Evolutionary conservation across 2,113 vertebrate genomes (phyloP).

Genomic region (Platysteira castanea): DNA sequence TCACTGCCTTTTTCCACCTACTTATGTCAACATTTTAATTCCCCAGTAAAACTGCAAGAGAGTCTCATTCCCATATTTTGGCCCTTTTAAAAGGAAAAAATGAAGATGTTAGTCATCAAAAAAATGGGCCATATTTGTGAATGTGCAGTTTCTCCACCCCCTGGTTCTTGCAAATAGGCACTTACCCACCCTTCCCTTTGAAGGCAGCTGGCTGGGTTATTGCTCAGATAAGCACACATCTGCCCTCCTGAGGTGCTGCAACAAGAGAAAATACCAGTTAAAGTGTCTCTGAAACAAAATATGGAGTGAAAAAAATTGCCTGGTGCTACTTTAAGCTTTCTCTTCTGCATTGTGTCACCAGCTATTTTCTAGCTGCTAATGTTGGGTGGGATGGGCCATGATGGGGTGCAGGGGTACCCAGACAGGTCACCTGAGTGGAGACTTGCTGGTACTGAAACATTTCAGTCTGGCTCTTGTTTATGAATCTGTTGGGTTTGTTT

Average conservation of each 20-base stretch:
- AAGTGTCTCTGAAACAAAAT: background rate
- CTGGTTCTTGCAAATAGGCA: background rate
- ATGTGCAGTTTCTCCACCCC: background rate
- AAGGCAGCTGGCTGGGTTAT: background rate
- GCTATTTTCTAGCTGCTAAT: background rate
- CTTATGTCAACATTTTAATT: background rate
- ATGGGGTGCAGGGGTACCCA: background rate
- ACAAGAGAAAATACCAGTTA: background rate
- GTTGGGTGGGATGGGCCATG: background rate
- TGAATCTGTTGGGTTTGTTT: background rate
- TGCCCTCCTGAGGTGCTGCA: background rate
- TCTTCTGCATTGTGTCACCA: background rate
- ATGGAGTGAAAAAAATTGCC: accelerated
- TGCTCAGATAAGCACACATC: background rate
- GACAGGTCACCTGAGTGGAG: background rate
- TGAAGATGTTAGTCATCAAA: background rate
- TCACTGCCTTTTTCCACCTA: background rate
- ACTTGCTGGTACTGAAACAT: background rate
- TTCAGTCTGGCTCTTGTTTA: background rate
- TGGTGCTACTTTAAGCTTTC: background rate
- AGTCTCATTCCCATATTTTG: background rate
- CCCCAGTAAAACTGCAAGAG: background rate
- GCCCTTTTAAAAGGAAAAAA: background rate
- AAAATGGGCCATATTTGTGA: background rate
- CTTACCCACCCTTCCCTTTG: background rate